Evolutionary conservation across 2,888 invertebrate species (phyloP).

Genomic region (Protophormia terraenovae): DNA sequence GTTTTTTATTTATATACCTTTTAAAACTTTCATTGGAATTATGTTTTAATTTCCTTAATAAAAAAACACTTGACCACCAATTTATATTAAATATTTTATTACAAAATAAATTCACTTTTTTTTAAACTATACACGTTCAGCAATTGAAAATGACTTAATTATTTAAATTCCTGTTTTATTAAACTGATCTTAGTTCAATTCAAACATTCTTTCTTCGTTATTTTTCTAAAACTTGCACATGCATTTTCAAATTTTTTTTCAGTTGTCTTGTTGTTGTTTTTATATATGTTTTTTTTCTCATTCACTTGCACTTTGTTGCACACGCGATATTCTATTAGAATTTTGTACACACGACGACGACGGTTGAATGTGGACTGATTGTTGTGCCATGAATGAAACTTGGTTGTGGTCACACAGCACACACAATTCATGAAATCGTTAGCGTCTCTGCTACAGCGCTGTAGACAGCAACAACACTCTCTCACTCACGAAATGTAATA

Average conservation of each 20-base stretch:
- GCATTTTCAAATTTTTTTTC: constrained; percentile 33
- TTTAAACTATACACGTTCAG: too few relatives aligned
- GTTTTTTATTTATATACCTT: not conserved
- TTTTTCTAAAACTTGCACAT: constrained; percentile 38
- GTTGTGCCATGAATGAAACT: constrained; percentile 78
- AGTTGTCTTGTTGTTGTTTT: constrained; percentile 11
- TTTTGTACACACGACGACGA: constrained; percentile 73
- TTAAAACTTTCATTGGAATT: not conserved
- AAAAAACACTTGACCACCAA: not conserved
- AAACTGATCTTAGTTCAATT: constrained; percentile 30
- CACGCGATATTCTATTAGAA: constrained; percentile 52
- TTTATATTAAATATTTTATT: too few relatives aligned
- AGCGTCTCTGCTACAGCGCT: constrained; percentile 18
- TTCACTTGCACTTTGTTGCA: constrained; percentile 54
- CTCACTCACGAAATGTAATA: constrained; percentile 23
- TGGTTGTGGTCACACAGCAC: constrained; percentile 66
- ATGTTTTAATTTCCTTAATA: not conserved
- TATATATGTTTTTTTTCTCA: constrained; percentile 11
- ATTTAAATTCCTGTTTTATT: not conserved
- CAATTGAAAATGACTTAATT: too few relatives aligned
- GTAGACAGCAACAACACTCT: constrained; percentile 14
- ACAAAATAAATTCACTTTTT: too few relatives aligned
- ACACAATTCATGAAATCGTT: constrained; percentile 10
- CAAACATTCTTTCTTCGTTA: constrained; percentile 27
- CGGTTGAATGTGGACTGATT: constrained; percentile 77